Evolutionary conservation across 2,888 invertebrate species (phyloP).

Genomic region (Dryomyza anilis): DNA sequence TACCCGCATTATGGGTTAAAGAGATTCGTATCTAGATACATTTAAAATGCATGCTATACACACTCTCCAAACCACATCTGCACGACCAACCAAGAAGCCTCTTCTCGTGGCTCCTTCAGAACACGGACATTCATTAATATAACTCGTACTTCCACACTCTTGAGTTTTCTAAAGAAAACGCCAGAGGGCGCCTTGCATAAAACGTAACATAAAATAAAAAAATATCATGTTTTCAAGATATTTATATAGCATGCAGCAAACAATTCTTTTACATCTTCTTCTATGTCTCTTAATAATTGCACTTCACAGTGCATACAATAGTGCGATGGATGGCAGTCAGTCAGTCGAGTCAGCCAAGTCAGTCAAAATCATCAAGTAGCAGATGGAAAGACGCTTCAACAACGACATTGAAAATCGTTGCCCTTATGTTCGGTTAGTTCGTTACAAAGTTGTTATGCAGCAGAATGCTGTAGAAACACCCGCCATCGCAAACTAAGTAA

Average conservation of each 20-base stretch:
- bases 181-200: too few species aligned
- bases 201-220: too few species aligned
- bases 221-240: too few species aligned
- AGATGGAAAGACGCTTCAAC: slow-evolving; percentile 40
- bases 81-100: too few species aligned
- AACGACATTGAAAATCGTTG: slow-evolving; percentile 49
- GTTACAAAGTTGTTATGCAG: too few species aligned
- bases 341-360: background rate
- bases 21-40: too few species aligned
- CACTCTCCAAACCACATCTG: too few species aligned
- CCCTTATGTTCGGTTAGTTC: too few species aligned
- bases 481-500: background rate
- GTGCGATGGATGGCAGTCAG: background rate
- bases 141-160: slow-evolving; percentile 46
- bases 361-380: background rate
- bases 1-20: too few species aligned
- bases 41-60: slow-evolving; percentile 27
- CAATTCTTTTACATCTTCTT: too few species aligned
- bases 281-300: slow-evolving; percentile 25
- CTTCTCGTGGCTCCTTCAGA: background rate
- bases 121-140: slow-evolving; percentile 7
- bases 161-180: slow-evolving; percentile 38
- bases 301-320: slow-evolving; percentile 23
- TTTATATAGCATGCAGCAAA: too few species aligned
- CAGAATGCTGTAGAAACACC: background rate